These are phyloP conservation scores for Myotis planiceps DNA, from an alignment of 2,797 vertebrate genomes.

Conservation along the genomic window DNA sequence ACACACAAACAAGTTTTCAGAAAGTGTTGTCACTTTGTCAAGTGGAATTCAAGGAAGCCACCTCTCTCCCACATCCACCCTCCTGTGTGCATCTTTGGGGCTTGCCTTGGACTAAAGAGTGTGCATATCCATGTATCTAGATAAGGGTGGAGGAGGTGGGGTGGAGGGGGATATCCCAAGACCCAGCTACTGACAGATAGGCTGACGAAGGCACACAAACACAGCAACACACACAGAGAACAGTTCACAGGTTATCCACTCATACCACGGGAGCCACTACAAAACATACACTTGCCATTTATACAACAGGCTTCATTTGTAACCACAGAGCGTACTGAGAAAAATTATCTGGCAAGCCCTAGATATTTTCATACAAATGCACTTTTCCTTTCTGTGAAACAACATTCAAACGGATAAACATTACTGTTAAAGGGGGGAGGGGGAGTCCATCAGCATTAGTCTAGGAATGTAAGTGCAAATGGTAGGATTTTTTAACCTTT, in stretches of 20 bases:
- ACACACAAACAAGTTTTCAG: slow-evolving; percentile 68
- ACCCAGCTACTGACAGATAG: neutral
- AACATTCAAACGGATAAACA: slow-evolving; percentile 65
- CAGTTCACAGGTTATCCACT: slow-evolving; percentile 56
- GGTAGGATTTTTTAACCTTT: slow-evolving; percentile 7
- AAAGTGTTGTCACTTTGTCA: slow-evolving; percentile 83
- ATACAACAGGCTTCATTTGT: slow-evolving; percentile 62
- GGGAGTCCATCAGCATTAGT: slow-evolving; percentile 33
- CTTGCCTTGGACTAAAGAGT: neutral
- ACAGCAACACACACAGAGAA: neutral
- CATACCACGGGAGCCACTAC: slow-evolving; percentile 22
- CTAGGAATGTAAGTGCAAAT: slow-evolving; percentile 39
- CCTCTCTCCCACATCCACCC: neutral
- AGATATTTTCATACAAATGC: slow-evolving; percentile 63
- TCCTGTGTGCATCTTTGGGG: neutral
- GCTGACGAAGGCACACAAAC: neutral
- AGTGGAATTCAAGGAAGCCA: slow-evolving; percentile 75
- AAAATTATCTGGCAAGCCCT: slow-evolving; percentile 44
- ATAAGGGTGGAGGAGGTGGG: neutral
- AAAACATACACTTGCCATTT: slow-evolving; percentile 65
- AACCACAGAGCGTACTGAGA: slow-evolving; percentile 67
- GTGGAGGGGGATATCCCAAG: neutral
- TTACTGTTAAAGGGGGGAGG: slow-evolving; percentile 81
- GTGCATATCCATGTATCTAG: neutral
- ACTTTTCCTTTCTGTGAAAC: slow-evolving; percentile 71